Percentiles rank a stretch among this genome's conserved stretches.
phyloP scores from a whole-genome alignment of 92 coral and sea anemone species.

The Umimayanthus chanpuru region DNA sequence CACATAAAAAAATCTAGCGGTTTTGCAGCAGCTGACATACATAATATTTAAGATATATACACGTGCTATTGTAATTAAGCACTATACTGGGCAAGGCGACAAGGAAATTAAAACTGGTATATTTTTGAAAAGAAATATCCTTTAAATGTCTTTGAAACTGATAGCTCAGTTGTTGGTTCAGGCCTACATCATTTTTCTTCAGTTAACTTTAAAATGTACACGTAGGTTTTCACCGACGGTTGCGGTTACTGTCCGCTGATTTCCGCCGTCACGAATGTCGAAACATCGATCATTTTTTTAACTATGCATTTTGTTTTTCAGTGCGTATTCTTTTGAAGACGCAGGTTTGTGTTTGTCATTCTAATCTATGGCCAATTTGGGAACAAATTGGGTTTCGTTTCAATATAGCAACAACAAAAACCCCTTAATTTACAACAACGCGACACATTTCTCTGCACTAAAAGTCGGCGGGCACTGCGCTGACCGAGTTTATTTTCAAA shows the following conservation, averaged over 20 bases:
- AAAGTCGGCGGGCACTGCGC: background rate
- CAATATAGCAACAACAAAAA: background rate
- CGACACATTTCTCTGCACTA: background rate
- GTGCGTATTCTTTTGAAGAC: background rate
- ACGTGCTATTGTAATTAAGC: slow-evolving; percentile 29
- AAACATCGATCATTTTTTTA: background rate
- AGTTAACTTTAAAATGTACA: background rate
- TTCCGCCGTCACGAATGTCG: background rate
- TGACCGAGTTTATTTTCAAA: background rate
- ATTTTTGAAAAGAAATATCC: background rate
- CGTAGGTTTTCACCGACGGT: background rate
- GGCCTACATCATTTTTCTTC: background rate
- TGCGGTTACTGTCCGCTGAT: background rate
- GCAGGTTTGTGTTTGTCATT: slow-evolving; percentile 15
- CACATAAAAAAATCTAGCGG: slow-evolving; percentile 15
- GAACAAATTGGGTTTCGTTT: slow-evolving; percentile 7
- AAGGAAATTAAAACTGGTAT: slow-evolving; percentile 26
- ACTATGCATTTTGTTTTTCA: background rate
- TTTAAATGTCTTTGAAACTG: background rate
- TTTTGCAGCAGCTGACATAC: slow-evolving; percentile 20
- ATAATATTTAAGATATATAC: slow-evolving; percentile 3
- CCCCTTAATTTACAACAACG: background rate
- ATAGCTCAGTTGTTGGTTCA: background rate
- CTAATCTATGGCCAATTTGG: slow-evolving; percentile 12
- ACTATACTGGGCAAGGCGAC: background rate